phyloP scores from a whole-genome alignment of 2,797 vertebrate species.

The Cottoperca gobio region DNA sequence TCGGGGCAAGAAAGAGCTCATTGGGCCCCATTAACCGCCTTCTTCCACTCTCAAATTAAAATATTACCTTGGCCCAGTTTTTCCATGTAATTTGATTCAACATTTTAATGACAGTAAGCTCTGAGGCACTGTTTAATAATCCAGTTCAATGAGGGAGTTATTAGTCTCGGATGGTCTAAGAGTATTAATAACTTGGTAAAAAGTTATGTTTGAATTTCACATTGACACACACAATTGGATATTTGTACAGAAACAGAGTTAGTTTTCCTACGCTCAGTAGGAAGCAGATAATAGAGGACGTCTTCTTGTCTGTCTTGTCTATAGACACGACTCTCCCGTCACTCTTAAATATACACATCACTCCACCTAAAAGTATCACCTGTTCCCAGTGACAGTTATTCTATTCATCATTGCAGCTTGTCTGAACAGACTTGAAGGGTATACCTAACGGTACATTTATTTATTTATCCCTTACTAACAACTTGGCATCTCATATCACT shows the following conservation, averaged over 20 bases:
- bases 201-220: too few species aligned
- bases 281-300: not conserved
- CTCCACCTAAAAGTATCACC: not conserved
- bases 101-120: not conserved
- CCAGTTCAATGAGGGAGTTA: not conserved
- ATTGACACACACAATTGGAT: not conserved
- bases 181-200: too few species aligned
- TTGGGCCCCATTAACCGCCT: not conserved
- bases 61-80: not conserved
- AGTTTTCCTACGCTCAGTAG: not conserved
- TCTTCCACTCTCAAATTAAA: not conserved
- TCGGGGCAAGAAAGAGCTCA: not conserved
- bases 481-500: not conserved
- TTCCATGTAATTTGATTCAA: not conserved
- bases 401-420: not conserved
- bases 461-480: not conserved
- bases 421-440: not conserved
- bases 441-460: not conserved
- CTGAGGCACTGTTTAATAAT: not conserved
- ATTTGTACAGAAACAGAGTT: not conserved
- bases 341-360: not conserved
- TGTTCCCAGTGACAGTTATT: not conserved
- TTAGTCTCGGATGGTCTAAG: too few species aligned
- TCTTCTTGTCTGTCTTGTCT: not conserved
- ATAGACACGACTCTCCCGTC: not conserved